phyloP scores from a whole-genome alignment of 2,113 vertebrate genomes.

The Cebidichthys violaceus region DNA sequence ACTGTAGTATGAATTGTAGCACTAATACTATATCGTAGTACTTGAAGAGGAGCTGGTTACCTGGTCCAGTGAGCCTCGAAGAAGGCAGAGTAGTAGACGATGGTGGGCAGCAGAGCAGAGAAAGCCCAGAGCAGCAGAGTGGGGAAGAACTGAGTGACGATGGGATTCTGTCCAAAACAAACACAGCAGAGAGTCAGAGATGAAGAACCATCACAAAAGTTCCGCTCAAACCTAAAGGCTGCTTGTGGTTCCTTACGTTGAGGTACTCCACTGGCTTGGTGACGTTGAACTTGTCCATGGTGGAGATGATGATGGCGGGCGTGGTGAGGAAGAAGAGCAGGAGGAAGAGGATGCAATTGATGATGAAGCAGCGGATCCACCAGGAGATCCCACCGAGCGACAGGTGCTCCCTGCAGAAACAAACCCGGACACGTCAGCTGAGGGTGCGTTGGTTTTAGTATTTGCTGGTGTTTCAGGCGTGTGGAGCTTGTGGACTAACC shows the following conservation, averaged over 20 bases:
- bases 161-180: constrained; percentile 88
- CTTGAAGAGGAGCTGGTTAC: constrained; percentile 71
- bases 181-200: constrained; percentile 17
- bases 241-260: constrained; percentile 85
- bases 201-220: not conserved
- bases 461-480: not conserved
- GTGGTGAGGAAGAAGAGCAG: constrained; percentile 99
- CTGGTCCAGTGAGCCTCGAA: constrained; percentile 98
- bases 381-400: constrained; percentile 94
- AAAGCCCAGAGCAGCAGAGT: constrained; percentile 97
- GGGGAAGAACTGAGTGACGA: constrained; percentile 98
- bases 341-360: constrained; percentile 96
- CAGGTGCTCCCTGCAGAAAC: constrained; percentile 90
- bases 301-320: constrained; percentile 98
- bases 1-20: too few species aligned
- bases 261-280: constrained; percentile 98
- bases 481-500: constrained; percentile 79
- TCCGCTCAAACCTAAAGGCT: fast-evolving
- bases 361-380: constrained; percentile 97
- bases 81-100: constrained; percentile 97
- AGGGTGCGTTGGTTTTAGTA: not conserved
- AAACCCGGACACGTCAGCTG: not conserved
- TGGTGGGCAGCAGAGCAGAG: constrained; percentile 95
- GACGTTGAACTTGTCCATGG: constrained; percentile 99
- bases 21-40: not conserved